Base-by-base conservation (phyloP, 2,888 invertebrate genomes). In the Cryptophagus acutangulus region DNA sequence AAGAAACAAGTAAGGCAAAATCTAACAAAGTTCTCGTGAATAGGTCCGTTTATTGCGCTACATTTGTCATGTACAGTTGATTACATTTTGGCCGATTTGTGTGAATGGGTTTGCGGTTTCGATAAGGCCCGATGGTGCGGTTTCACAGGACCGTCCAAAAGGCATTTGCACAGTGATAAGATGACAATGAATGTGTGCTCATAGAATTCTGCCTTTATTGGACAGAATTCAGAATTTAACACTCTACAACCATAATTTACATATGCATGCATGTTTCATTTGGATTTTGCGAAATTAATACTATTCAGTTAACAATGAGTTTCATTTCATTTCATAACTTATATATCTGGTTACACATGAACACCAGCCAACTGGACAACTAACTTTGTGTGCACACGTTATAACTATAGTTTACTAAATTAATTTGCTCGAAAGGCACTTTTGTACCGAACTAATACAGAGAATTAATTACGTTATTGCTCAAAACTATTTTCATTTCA, bases 1-100 rank as follows among this genome's bases (percentile, higher is more conserved):
- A 36, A 33, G 36, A 33, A 41, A 41, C 41, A 41, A 41, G 36
- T 36, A 41, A 41, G 36, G 36, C 41, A 33, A 30, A 36, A 36
- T 36, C 36, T 41, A 41, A 33, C 41, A 41, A 41, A 41, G 41
- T 41, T 41, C 33, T 28, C 25, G 40, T 50, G 55, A 55, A 57
- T 53, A 16, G 51, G 55, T 44, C 49, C 51, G 50, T 57, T 58
- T 61, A 61, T 59, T 61, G 60, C 54, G 57, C 54, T 54, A 59
- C 66, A 67, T 67, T 66, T 63, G 66, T 66, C 65, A 66, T 61
- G 61, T 61, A 59, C 65, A 62, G 62, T 64, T 65, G 66, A 66
- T 67, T 67, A 65, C 63, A 55, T 63, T 31, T 61, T 55, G 61
- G 60, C 58, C 62, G 63, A 63, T 65, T 60, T 61, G 63, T 58